A percentile compares a stretch with the other conserved stretches of the same genome.
Conservation (phyloP, 2,113 vertebrate genomes). For the Hypocryptadius cinnamomeus region DNA sequence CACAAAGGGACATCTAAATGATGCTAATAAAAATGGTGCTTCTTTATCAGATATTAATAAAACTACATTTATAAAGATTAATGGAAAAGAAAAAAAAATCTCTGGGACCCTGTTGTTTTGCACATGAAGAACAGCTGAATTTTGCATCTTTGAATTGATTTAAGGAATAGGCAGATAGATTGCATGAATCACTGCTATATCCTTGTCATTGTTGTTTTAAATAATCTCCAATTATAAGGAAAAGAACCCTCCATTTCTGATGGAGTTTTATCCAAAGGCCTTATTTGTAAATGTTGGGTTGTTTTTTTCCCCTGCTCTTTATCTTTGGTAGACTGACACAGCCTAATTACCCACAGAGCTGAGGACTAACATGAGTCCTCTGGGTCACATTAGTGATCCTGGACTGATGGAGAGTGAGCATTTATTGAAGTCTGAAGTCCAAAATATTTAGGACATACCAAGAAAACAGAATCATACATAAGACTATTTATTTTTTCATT, state of each 20-base stretch:
- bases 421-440: not conserved
- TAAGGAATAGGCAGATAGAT: not conserved
- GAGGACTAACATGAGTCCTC: not conserved
- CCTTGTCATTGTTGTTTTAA: not conserved
- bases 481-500: not conserved
- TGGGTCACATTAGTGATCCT: not conserved
- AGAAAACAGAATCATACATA: not conserved
- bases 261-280: not conserved
- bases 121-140: not conserved
- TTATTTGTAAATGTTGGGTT: not conserved
- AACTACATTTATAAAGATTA: not conserved
- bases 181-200: not conserved
- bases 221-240: not conserved
- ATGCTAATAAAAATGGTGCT: not conserved
- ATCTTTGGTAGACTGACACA: not conserved
- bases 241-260: not conserved
- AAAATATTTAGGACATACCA: not conserved
- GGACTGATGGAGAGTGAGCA: not conserved
- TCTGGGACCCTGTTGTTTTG: not conserved
- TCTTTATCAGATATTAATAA: not conserved
- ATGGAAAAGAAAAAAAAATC: not conserved
- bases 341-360: not conserved
- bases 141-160: not conserved
- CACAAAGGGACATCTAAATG: not conserved
- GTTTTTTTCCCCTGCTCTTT: not conserved